phyloP scores from a whole-genome alignment of 23 tunicate genomes.

The Halocynthia aurantium region DNA sequence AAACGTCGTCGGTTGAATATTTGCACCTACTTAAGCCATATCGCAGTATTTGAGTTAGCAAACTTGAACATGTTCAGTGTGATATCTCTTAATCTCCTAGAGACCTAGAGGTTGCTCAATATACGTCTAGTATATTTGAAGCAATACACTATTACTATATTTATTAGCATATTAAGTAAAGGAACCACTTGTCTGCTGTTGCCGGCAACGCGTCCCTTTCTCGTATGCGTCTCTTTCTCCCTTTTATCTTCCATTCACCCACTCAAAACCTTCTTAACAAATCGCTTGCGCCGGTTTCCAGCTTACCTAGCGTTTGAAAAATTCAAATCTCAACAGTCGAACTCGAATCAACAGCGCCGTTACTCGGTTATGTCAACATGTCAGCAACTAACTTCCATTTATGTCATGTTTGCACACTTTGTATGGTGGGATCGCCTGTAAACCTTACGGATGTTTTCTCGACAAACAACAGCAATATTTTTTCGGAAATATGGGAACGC shows the following conservation, averaged over 20 bases:
- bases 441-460: background rate
- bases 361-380: slow-evolving; percentile 37
- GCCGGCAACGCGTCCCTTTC: background rate
- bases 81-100: too few relatives aligned
- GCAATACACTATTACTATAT: too few relatives aligned
- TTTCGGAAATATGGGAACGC: background rate
- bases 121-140: too few relatives aligned
- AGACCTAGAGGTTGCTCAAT: too few relatives aligned
- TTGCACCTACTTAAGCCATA: too few relatives aligned
- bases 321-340: slow-evolving; percentile 73
- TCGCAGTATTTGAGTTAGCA: too few relatives aligned
- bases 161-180: too few relatives aligned
- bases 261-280: slow-evolving; percentile 3
- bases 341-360: slow-evolving; percentile 38
- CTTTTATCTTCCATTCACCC: slow-evolving; percentile 6
- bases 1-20: too few relatives aligned
- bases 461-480: background rate
- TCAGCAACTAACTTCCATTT: slow-evolving; percentile 40
- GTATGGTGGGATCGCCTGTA: background rate
- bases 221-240: slow-evolving; percentile 3
- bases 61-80: too few relatives aligned
- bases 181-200: background rate
- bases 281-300: slow-evolving; percentile 9
- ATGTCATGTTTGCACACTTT: slow-evolving; percentile 8
- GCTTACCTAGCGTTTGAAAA: slow-evolving; percentile 56